Evolutionary conservation across 2,888 invertebrate genomes (phyloP).

Genomic region (Chironomus riparius): DNA sequence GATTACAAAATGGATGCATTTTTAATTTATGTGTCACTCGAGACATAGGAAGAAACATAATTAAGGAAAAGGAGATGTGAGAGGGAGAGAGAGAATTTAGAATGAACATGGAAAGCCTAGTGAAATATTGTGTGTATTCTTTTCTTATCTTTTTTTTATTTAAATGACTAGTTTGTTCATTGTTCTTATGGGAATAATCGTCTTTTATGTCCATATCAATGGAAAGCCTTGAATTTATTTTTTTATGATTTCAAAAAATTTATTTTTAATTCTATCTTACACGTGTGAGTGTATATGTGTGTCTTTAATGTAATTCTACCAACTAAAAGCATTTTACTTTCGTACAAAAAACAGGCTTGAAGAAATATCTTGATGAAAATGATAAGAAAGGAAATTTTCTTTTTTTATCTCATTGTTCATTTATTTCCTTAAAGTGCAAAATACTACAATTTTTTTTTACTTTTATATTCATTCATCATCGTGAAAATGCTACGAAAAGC

Average conservation of each 20-base stretch:
- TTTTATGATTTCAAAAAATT: background rate
- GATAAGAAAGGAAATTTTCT: too few relatives aligned
- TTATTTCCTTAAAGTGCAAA: background rate
- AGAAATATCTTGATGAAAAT: too few relatives aligned
- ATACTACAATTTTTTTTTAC: background rate
- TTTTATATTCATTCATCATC: background rate
- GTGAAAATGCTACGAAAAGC: slow-evolving; percentile 21
- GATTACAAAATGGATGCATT: too few relatives aligned
- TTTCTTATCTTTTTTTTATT: background rate
- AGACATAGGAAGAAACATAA: too few relatives aligned
- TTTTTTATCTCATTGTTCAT: background rate
- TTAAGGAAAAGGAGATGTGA: too few relatives aligned
- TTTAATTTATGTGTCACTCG: too few relatives aligned
- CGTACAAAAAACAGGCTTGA: too few relatives aligned
- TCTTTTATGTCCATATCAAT: background rate
- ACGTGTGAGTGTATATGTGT: background rate
- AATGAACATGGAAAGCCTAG: slow-evolving; percentile 2
- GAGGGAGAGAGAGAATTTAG: too few relatives aligned
- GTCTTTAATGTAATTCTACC: background rate
- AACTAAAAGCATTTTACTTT: background rate
- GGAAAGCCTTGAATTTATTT: background rate
- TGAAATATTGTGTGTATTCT: background rate
- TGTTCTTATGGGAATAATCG: background rate
- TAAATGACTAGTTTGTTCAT: background rate
- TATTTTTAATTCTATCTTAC: background rate